phyloP scores from a whole-genome alignment of 2,888 invertebrate genomes.

The Amiota minor region DNA sequence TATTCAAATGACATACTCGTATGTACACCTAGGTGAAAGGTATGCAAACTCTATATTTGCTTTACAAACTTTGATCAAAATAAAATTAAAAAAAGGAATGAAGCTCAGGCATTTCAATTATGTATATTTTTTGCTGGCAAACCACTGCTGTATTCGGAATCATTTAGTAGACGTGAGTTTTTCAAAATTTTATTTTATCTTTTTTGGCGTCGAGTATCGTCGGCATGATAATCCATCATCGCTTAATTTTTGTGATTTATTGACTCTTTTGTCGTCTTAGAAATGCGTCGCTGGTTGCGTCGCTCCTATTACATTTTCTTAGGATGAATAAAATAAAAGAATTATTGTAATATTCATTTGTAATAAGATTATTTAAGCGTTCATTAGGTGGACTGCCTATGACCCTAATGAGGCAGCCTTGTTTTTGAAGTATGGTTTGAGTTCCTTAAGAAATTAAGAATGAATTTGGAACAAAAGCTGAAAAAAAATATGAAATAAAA shows the following conservation, averaged over 20 bases:
- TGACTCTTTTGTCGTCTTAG: constrained; percentile 66
- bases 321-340: constrained; percentile 59
- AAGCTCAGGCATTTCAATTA: too few species aligned
- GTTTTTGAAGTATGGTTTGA: constrained; percentile 85
- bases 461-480: constrained; percentile 94
- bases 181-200: constrained; percentile 60
- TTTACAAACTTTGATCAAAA: too few species aligned
- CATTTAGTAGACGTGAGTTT: constrained; percentile 77
- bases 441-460: constrained; percentile 87
- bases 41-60: too few species aligned
- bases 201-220: constrained; percentile 35
- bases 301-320: too few species aligned
- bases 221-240: background rate
- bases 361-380: constrained; percentile 40
- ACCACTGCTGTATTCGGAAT: constrained; percentile 85
- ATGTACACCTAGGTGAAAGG: too few species aligned
- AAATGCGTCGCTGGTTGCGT: constrained; percentile 59
- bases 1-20: too few species aligned
- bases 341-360: constrained; percentile 11
- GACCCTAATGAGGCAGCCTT: constrained; percentile 90
- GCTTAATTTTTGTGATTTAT: constrained; percentile 25
- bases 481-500: constrained; percentile 49
- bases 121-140: constrained; percentile 78
- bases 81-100: too few species aligned
- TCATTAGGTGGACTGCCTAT: constrained; percentile 78